phyloP scores from a whole-genome alignment of 2,797 vertebrate species.

The Sebastiscus albofasciatus region DNA sequence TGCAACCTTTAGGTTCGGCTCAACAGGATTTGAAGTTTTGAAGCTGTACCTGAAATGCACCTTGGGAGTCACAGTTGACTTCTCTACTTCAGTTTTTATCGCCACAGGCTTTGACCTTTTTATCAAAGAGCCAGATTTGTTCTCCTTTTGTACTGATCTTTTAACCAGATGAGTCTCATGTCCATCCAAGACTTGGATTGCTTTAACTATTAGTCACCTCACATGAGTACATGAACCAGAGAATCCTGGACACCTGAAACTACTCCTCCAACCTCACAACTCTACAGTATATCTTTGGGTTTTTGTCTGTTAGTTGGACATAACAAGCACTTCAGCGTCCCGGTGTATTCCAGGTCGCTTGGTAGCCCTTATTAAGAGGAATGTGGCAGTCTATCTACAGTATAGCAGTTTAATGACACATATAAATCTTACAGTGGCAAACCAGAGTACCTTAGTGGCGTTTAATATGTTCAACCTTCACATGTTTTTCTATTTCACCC shows the following conservation, averaged over 20 bases:
- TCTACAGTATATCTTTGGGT: background rate
- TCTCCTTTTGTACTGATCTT: background rate
- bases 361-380: background rate
- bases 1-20: background rate
- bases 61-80: background rate
- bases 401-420: background rate
- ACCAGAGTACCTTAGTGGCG: background rate
- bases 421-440: constrained; percentile 9
- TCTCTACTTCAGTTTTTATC: background rate
- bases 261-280: background rate
- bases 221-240: background rate
- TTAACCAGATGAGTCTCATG: background rate
- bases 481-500: background rate
- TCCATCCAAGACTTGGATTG: background rate
- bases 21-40: too few relatives aligned
- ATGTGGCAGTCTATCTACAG: background rate
- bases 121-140: too few relatives aligned
- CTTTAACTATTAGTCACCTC: background rate
- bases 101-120: background rate
- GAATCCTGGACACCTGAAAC: background rate
- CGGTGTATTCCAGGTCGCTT: background rate
- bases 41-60: background rate
- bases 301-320: background rate
- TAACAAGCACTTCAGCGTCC: background rate
- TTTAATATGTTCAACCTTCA: constrained; percentile 14